Base-by-base conservation (phyloP, 2,888 invertebrate species). In the Nomada ferruginata region DNA sequence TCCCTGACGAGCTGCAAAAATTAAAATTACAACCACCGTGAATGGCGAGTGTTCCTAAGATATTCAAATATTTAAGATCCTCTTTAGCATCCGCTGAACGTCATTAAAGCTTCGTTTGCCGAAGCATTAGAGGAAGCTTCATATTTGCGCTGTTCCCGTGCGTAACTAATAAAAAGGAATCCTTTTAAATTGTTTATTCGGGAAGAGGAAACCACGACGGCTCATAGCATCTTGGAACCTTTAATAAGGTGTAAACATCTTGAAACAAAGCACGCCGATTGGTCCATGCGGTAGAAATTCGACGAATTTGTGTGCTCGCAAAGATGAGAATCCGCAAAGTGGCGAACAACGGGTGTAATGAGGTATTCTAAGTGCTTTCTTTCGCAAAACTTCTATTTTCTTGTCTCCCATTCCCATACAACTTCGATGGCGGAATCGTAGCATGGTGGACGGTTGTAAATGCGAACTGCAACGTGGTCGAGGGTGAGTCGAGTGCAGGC, bases 51-150 rank as follows among this genome's bases (percentile, higher is more conserved):
- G 60, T 80, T 79, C 61, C 60, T 65, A 79, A 66, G 61, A 65
- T 79, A 71, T 79, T 79, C 79, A 71, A 79, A 80, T 80, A 79
- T 72, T 80, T 79, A 79, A 70, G 47, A 64, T 78, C 50, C 71
- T 53, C 72, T 79, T 79, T 63, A 55, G 61, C n/a, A 42, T 20
- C 79, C 66, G 57, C 36, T 36, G 79, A 80, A 79, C 79, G 72
- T 79, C 79, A 36, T 80, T 80, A 80, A 80, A 72, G 72, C 79
- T 68, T 65, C 80, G 80, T 80, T 80, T 68, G 61, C 80, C 26
- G 20, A 57, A 47, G 63, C 61, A 79, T 80, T 72, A 79, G 61
- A 23, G 57, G 53, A 42, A 68, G 66, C 72, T 79, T 57, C 71
- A 79, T 80, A 80, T 79, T 80, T 80, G 52, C 71, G 26, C 4